Evolutionary conservation across 1,140 invertebrate genomes (phyloP).

Genomic region (Lordiphosa collinella): DNA sequence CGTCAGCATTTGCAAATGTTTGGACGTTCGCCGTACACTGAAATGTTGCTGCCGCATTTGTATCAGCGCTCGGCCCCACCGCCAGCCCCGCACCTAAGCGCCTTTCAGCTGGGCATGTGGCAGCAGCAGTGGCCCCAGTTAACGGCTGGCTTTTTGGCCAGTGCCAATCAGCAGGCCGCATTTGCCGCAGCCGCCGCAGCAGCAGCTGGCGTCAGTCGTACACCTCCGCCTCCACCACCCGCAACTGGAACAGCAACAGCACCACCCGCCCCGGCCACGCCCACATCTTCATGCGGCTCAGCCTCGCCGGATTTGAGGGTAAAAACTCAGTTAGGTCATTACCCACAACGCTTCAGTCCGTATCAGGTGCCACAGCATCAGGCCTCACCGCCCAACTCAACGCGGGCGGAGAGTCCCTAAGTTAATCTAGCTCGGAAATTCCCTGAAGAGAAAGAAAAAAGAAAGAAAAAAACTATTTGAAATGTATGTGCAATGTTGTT

Average conservation of each 20-base stretch:
- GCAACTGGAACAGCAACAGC: constrained; percentile 3
- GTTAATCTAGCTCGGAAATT: neutral
- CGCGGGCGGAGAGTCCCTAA: constrained; percentile 57
- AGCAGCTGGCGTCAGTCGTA: constrained; percentile 60
- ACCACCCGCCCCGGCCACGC: constrained; percentile 59
- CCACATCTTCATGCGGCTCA: constrained; percentile 65
- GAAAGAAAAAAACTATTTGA: constrained; percentile 15
- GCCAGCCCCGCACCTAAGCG: constrained; percentile 48
- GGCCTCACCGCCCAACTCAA: constrained; percentile 54
- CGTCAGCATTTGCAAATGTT: constrained; percentile 83
- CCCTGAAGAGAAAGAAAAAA: neutral
- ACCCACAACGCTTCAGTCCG: constrained; percentile 77
- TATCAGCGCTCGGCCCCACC: constrained; percentile 72
- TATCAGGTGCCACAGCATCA: constrained; percentile 75
- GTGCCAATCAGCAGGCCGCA: constrained; percentile 73
- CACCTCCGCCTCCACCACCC: constrained; percentile 40
- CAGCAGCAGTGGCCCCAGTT: constrained; percentile 79
- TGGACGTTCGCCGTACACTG: constrained; percentile 80
- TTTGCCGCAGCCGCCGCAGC: constrained; percentile 58
- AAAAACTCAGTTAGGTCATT: constrained; percentile 56
- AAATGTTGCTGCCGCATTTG: constrained; percentile 73
- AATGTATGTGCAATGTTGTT: constrained; percentile 70
- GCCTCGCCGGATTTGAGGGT: constrained; percentile 73
- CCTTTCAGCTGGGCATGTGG: constrained; percentile 79
- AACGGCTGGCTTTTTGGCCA: constrained; percentile 74